A percentile compares a stretch with the other conserved stretches of the same genome.
phyloP scores from a whole-genome alignment of 2,888 invertebrate species.

The Tortricodes alternella region DNA sequence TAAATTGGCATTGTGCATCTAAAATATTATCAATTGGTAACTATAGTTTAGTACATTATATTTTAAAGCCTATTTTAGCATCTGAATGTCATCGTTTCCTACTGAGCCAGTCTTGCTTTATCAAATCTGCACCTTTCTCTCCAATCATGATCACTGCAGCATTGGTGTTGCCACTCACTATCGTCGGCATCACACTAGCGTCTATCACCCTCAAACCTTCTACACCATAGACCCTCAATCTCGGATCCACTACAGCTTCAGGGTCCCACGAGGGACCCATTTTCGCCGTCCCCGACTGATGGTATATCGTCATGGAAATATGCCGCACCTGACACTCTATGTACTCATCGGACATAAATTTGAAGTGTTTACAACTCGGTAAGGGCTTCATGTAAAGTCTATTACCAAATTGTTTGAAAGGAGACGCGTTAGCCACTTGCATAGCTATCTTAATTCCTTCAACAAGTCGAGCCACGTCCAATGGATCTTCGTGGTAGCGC shows the following conservation, averaged over 20 bases:
- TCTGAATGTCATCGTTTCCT: conserved; percentile 56
- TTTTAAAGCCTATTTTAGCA: conserved; percentile 20
- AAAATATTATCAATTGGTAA: conserved; percentile 1
- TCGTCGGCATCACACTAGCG: conserved; percentile 94
- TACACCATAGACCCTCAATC: conserved; percentile 89
- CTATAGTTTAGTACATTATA: conserved; percentile 31
- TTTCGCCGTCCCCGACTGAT: conserved; percentile 93
- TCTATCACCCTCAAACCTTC: conserved; percentile 91
- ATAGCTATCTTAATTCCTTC: conserved; percentile 92
- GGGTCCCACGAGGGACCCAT: conserved; percentile 92
- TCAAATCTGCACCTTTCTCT: conserved; percentile 93
- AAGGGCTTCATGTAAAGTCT: conserved; percentile 88
- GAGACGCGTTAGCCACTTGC: conserved; percentile 87
- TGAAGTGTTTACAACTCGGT: conserved; percentile 89
- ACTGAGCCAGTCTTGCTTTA: conserved; percentile 91
- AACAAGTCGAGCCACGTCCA: conserved; percentile 90
- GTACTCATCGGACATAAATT: conserved; percentile 90
- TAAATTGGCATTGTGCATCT: conserved; percentile 12
- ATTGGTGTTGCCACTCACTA: conserved; percentile 94
- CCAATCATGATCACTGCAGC: conserved; percentile 96
- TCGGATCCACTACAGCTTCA: conserved; percentile 91
- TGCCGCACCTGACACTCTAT: conserved; percentile 94
- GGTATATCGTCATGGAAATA: conserved; percentile 95
- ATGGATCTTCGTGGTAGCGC: conserved; percentile 93
- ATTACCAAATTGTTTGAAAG: conserved; percentile 91